Evolutionary conservation across 2,888 invertebrate species (phyloP).

Genomic region (Melinaea menophilus): DNA sequence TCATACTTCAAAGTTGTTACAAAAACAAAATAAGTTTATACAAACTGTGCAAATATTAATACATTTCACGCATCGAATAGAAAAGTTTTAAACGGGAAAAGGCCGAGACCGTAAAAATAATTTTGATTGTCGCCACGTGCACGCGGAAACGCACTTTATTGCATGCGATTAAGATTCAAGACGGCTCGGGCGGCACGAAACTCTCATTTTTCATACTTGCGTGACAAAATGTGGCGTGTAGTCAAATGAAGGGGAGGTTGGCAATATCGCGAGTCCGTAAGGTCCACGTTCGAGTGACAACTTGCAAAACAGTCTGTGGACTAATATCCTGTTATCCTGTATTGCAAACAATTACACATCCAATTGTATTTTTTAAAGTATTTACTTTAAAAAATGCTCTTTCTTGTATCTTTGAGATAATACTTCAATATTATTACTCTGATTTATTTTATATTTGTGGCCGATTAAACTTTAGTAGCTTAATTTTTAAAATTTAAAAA

Average conservation of each 20-base stretch:
- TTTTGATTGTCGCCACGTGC: constrained; percentile 14
- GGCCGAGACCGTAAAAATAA: constrained; percentile 24
- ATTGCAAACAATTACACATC: background rate
- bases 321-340: constrained; percentile 5
- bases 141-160: constrained; percentile 14
- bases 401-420: no score
- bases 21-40: background rate
- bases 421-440: no score
- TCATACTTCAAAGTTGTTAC: background rate
- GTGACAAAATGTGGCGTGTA: constrained; percentile 33
- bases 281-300: constrained; percentile 12
- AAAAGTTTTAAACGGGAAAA: constrained; percentile 32
- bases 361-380: no score
- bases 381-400: no score
- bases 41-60: constrained; percentile 24
- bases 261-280: constrained; percentile 16
- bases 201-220: constrained; percentile 22
- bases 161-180: constrained; percentile 6
- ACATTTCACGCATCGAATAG: constrained; percentile 16
- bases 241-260: constrained; percentile 30
- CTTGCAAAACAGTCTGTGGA: background rate
- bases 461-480: no score
- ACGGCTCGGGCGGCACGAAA: constrained; percentile 15
- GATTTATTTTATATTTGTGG: no score
- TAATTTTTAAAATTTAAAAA: no score